Base-by-base conservation (phyloP, 2,888 invertebrate species). In the Rotaria macrura region DNA sequence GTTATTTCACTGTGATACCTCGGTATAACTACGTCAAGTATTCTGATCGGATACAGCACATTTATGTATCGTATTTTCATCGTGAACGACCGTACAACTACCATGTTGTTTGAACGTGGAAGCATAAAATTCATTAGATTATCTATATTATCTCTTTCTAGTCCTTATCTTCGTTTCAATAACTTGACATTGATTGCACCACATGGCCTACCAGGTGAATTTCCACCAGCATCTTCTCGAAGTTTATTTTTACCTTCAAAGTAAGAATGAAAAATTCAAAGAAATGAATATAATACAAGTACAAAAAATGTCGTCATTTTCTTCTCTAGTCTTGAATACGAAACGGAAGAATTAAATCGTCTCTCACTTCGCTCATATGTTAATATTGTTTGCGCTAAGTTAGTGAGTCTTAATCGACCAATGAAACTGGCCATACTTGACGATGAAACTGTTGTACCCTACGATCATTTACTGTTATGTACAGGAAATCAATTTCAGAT, bases 101-200 rank as follows among this genome's bases (percentile, higher is more conserved):
- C n/a, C n/a, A n/a, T n/a, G n/a, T n/a, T n/a, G n/a, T n/a, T n/a
- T n/a, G n/a, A n/a, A n/a, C n/a, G n/a, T n/a, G n/a, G n/a, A n/a
- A n/a, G n/a, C n/a, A n/a, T n/a, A n/a, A n/a, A n/a, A n/a, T n/a
- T n/a, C n/a, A n/a, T n/a, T n/a, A n/a, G n/a, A n/a, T n/a, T n/a
- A n/a, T n/a, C n/a, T n/a, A n/a, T n/a, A n/a, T n/a, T n/a, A n/a
- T 49, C 79, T 88, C 9, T 52, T n/a, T 84, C 10, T 83, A 90
- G 93, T 84, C 91, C 92, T 86, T 93, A 93, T 89, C 89, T 93
- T 55, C 92, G 92, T 0, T 94, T 94, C 89, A 93, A 93, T 85
- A 94, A 94, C 89, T 89, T 95, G 34, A 94, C 93, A 0, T 89
- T 95, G 83, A 92, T 95, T 4, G 93, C 94, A 0, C 93, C 93